Base-by-base conservation (phyloP, 2,888 invertebrate genomes). In the Eilema caniola region DNA sequence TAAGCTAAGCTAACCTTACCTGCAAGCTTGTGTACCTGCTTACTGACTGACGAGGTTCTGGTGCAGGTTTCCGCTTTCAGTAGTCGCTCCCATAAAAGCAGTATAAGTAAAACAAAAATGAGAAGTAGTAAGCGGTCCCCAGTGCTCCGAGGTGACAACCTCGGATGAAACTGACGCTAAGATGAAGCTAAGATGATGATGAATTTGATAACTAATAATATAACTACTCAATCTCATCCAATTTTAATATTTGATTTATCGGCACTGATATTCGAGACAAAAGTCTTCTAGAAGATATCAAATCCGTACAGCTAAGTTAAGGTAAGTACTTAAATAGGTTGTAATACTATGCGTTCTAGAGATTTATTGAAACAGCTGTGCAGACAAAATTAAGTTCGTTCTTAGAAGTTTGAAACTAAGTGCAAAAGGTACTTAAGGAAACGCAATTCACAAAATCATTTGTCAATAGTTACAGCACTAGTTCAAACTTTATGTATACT, bases 361-460 rank as follows among this genome's bases (percentile, higher is more conserved):
- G 83, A 83, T 83, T 84, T 82, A 76, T 73, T 72, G 23, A 73
- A 79, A 83, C 76, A 85, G 53, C 5, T 84, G 87, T 83, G 79
- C 76, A 73, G 84, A 85, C 86, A 80, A 82, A 86, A 82, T 85
- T 85, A 86, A 82, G 80, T 74, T 73, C 69, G 79, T 82, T 83
- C 74, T 81, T 79, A 81, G 83, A 77, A 86, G 72, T 78, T 83
- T 82, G 82, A 77, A 85, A 79, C 80, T 85, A 85, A 86, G 85
- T 80, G 85, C 81, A 85, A 83, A 82, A 83, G 81, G 83, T 85
- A 80, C 84, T 85, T 83, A 87, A 85, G 86, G 84, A 86, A 89
- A 88, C 83, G 83, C 83, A 86, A 84, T 87, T 78, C 82, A 71
- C 71, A 71, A 82, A 81, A 87, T 82, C 82, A 86, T 90, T 89